Base-by-base conservation (phyloP, 1,140 invertebrate genomes). In the Plectrocnemia conspersa region DNA sequence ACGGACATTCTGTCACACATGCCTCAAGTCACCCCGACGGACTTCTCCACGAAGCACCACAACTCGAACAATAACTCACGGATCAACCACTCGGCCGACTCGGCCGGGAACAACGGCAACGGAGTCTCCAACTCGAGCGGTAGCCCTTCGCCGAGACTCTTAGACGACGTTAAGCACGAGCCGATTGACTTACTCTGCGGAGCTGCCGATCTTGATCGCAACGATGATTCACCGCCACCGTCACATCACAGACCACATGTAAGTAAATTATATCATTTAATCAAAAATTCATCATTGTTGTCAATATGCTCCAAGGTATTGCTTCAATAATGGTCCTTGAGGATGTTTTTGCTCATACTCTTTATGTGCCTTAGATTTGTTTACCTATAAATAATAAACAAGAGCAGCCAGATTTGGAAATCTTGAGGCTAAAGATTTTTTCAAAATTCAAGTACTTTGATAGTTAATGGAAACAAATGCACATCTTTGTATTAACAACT, bases 141-240 rank as follows among this genome's bases (percentile, higher is more conserved):
- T 4, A 56, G 55, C 21, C 59, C 59, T 2, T 71, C 73, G 3
- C 69, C 69, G 13, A 71, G 75, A 16, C 66, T 72, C 9, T 77
- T 77, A 41, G 83, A 86, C 22, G 79, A 83, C 50, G 84, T 89
- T 29, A 89, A 90, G 71, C 82, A 85, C 54, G 87, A 89, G 71
- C 87, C 87, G 0, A 78, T 88, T 67, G 88, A 89, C 63, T 72
- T 88, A 65, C 76, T 83, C 25, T 86, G 84, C 68, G 80, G 79
- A 19, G 80, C 81, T 22, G 78, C 80, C 16, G 76, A 79, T 32
- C 60, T 66, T 35, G 73, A 80, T 58, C 80, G 83, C 68, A 82
- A 74, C 63, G 76, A 82, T 60, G 81, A 83, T 60, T 85, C 84
- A 64, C 79, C 75, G 58, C 75, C 84, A 35, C 84, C 80, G 60